Evolutionary conservation across 2,797 vertebrate genomes (phyloP).

Genomic region (Pseudotriccus pelzelni): DNA sequence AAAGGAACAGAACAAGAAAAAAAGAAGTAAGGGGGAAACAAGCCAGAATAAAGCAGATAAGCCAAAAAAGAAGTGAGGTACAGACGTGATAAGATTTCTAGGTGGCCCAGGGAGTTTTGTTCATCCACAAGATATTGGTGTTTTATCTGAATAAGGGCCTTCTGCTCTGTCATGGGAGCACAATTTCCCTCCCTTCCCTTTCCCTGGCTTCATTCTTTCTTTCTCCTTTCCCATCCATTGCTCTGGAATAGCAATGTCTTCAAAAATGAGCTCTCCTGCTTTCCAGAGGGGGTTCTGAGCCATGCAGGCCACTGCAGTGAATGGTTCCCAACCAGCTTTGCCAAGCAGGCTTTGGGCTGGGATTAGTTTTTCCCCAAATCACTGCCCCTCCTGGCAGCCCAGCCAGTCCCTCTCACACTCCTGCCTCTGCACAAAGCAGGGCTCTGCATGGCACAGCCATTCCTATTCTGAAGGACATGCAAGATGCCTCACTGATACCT

Average conservation of each 20-base stretch:
- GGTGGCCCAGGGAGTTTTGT: background rate
- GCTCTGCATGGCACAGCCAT: background rate
- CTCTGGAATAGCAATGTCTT: background rate
- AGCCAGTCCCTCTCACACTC: background rate
- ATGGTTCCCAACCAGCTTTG: background rate
- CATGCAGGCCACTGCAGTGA: accelerated
- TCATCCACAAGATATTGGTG: background rate
- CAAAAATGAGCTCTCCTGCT: background rate
- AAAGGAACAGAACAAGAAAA: background rate
- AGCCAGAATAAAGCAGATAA: background rate
- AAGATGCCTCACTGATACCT: background rate
- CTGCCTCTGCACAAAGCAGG: background rate
- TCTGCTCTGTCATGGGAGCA: background rate
- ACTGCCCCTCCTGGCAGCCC: background rate
- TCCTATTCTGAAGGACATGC: background rate
- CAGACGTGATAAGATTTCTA: background rate
- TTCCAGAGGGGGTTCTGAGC: background rate
- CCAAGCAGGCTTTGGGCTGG: background rate
- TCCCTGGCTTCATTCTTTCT: background rate
- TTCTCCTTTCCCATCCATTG: background rate
- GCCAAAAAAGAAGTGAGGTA: accelerated
- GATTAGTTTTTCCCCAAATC: background rate
- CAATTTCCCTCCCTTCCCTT: background rate
- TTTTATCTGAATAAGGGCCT: background rate
- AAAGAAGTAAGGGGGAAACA: background rate